Base-by-base conservation (phyloP, 2,113 vertebrate genomes). In the Callocephalon fimbriatum region DNA sequence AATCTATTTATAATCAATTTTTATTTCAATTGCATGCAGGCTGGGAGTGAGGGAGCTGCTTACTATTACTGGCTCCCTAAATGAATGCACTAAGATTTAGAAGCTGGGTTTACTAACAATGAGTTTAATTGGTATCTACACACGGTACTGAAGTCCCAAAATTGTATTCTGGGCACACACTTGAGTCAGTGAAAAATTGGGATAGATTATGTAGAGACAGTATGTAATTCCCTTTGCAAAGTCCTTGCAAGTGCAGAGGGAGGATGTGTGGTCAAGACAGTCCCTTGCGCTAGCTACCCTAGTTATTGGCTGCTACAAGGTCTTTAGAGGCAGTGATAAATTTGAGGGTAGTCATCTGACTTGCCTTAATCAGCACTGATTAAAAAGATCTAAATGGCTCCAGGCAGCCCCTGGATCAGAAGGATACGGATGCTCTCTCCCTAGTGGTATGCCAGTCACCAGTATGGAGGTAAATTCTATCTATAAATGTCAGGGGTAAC, bases 341-440 rank as follows among this genome's bases (percentile, higher is more conserved):
- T 96, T 88, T 94, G 86, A 67, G 82, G 42, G 63, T 59, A 74
- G 59, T 94, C 90, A 56, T 88, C 90, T 86, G 72, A 93, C 82
- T 93, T 89, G 75, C 82, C 61, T 95, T 97, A 91, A 93, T 90
- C 94, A 95, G 82, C 72, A 37, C 95, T 90, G 88, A 94, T 97
- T 96, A 93, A 90, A 96, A 97, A 95, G 83, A 93, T 90, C 79
- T 91, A 71, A 97, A 95, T 86, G 83, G 86, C 72, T 93, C 29
- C 65, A 91, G 90, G 94, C 94, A 93, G 76, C 51, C 68, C 19
- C 79, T 72, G 83, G 68, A 75, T 95, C 50, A 66, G 82, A 32
- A 74, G 86, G 86, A 84, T 86, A 66, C 76, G 86, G 95, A 81
- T 92, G 89, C 78, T 67, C 61, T 94, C 67, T 97, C 92, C 92